Percentiles rank a stretch among this genome's conserved stretches.
Conservation (phyloP, 2,113 vertebrate species). For the Sisor rabdophorus region DNA sequence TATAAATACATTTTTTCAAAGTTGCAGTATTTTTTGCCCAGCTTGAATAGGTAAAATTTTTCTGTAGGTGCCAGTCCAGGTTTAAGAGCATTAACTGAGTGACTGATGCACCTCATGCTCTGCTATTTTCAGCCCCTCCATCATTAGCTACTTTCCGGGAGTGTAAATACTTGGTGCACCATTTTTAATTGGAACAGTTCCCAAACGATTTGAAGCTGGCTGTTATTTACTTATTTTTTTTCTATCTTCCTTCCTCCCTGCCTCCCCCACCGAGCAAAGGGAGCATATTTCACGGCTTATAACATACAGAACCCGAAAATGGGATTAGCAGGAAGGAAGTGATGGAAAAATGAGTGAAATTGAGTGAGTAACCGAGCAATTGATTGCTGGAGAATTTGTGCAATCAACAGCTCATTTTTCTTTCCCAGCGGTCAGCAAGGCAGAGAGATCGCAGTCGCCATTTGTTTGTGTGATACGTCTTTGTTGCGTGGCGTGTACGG, state of each 20-base stretch:
- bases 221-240: not conserved
- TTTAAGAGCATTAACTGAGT: constrained; percentile 4
- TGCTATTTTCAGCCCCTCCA: constrained; percentile 5
- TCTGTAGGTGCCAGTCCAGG: constrained; percentile 16
- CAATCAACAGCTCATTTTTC: constrained; percentile 42
- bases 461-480: constrained; percentile 20
- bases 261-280: constrained; percentile 9
- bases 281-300: constrained; percentile 52
- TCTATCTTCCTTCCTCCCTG: not conserved
- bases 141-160: constrained; percentile 1
- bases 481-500: constrained; percentile 21
- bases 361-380: constrained; percentile 41
- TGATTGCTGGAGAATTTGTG: constrained; percentile 43
- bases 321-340: constrained; percentile 52
- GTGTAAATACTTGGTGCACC: constrained; percentile 39
- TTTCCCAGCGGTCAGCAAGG: constrained; percentile 1
- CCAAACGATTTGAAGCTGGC: constrained; percentile 43
- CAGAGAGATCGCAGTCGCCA: constrained; percentile 28
- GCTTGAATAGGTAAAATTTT: not conserved
- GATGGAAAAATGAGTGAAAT: constrained; percentile 46
- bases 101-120: not conserved
- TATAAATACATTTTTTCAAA: not conserved
- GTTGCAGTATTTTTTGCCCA: not conserved
- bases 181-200: constrained; percentile 50
- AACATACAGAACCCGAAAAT: constrained; percentile 50